Conservation (phyloP, 2,797 vertebrate genomes). For the Phrynocephalus guinanensis region DNA sequence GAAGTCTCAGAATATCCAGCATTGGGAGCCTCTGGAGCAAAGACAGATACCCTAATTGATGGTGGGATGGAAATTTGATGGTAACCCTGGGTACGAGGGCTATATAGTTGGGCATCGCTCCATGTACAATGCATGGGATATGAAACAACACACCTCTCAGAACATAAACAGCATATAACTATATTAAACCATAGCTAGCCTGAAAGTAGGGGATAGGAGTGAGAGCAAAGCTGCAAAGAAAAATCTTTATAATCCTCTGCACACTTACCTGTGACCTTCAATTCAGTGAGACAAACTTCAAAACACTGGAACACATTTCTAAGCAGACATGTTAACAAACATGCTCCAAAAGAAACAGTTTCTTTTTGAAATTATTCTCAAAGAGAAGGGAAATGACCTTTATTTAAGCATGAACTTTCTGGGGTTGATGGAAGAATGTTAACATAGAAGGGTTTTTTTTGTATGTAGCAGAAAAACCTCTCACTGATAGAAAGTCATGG, state of each 20-base stretch:
- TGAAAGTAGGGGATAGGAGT: not conserved
- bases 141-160: not conserved
- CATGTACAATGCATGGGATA: no score
- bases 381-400: not conserved
- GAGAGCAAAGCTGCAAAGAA: not conserved
- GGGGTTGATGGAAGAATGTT: not conserved
- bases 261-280: not conserved
- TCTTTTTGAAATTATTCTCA: not conserved
- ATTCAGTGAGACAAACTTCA: not conserved
- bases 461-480: not conserved
- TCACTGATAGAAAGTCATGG: not conserved
- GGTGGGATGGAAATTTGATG: no score
- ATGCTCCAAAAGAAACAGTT: not conserved
- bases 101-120: no score
- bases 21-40: no score
- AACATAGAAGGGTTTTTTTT: not conserved
- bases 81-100: no score
- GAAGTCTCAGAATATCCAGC: no score
- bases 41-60: no score
- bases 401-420: not conserved
- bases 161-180: not conserved
- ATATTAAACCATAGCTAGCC: accelerated
- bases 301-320: not conserved
- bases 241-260: not conserved
- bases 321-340: not conserved